Percentiles rank a stretch among this genome's conserved stretches.
Conservation (phyloP, 2,888 invertebrate species). For the Petrolisthes cinctipes region DNA sequence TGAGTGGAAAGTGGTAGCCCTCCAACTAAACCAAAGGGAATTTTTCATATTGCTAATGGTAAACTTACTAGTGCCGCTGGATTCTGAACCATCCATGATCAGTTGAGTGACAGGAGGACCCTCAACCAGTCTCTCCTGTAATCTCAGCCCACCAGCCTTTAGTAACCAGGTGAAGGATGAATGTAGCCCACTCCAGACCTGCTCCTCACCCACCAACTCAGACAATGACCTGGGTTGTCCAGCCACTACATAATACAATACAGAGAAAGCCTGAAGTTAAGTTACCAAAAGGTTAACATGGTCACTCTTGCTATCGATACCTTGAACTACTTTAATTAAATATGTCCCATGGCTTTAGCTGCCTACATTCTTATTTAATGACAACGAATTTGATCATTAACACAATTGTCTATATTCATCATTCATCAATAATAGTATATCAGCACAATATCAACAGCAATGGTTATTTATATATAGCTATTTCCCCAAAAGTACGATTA, state of each 20-base stretch:
- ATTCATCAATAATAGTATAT: no score
- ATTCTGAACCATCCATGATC: neutral
- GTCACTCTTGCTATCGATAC: no score
- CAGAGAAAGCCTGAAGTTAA: neutral
- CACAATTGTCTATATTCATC: no score
- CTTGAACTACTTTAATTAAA: no score
- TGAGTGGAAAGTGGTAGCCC: neutral
- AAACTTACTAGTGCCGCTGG: neutral
- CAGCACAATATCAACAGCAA: no score
- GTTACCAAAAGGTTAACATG: neutral
- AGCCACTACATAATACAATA: constrained; percentile 29
- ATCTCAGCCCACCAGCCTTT: constrained; percentile 53
- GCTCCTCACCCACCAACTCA: constrained; percentile 55
- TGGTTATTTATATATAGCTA: no score
- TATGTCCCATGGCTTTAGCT: no score
- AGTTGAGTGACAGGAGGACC: constrained; percentile 41
- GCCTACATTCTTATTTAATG: no score
- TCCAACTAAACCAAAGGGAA: no score
- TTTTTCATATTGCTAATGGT: no score
- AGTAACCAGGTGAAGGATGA: constrained; percentile 54
- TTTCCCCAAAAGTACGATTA: no score
- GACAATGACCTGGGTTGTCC: constrained; percentile 56
- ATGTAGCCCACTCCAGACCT: constrained; percentile 52
- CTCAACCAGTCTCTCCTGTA: constrained; percentile 58
- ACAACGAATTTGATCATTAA: no score